These are phyloP conservation scores for Pentalonia nigronervosa DNA, from an alignment of 1,140 invertebrate genomes.

Conservation along the genomic window DNA sequence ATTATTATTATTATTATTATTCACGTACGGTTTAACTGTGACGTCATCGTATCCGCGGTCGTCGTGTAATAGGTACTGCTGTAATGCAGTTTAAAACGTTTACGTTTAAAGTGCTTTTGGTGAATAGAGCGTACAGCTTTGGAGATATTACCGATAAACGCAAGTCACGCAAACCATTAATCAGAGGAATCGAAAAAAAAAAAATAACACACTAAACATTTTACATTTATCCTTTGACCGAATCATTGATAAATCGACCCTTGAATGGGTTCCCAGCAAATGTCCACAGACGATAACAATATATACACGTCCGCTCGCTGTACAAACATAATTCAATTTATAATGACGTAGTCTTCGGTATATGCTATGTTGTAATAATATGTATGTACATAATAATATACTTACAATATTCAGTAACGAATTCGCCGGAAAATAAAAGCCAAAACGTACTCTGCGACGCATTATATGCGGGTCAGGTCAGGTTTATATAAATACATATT, in stretches of 20 bases:
- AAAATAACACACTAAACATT: constrained; percentile 16
- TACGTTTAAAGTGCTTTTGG: constrained; percentile 23
- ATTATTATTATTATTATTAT: not conserved
- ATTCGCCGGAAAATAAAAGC: not conserved
- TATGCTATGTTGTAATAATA: not conserved
- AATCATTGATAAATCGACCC: not conserved
- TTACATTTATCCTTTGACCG: not conserved
- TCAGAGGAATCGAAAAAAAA: not conserved
- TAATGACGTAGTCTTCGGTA: not conserved
- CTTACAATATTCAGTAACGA: not conserved
- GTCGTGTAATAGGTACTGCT: not conserved
- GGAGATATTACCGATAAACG: not conserved
- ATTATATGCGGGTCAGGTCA: not conserved
- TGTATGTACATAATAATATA: not conserved
- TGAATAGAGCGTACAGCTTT: not conserved
- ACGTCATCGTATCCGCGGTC: not conserved
- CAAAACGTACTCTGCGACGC: not conserved
- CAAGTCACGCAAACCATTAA: constrained; percentile 6
- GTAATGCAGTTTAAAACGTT: not conserved
- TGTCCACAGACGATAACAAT: not conserved
- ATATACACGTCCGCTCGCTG: not conserved
- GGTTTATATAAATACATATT: not conserved
- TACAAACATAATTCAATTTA: constrained; percentile 22
- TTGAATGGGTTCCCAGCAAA: not conserved
- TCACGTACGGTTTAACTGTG: not conserved